Evolutionary conservation across 1,140 invertebrate genomes (phyloP).

Genomic region (Monomorium pharaonis): DNA sequence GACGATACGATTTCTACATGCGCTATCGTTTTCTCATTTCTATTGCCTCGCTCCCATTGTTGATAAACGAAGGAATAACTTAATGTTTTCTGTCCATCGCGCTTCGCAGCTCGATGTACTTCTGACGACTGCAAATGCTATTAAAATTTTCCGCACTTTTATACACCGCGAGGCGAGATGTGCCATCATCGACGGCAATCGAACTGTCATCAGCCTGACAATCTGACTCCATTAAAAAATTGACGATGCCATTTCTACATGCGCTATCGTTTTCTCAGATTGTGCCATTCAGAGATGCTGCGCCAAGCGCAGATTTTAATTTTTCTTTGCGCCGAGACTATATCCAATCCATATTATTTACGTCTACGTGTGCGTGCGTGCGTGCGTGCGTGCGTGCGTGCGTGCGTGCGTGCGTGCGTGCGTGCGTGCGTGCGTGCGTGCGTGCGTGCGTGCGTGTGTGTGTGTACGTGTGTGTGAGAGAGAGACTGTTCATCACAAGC

Average conservation of each 20-base stretch:
- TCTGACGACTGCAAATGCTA: background rate
- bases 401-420: too few species aligned
- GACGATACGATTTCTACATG: too few species aligned
- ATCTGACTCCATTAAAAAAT: background rate
- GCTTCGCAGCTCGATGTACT: background rate
- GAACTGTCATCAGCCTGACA: slow-evolving; percentile 14
- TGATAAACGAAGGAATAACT: background rate
- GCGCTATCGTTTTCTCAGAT: background rate
- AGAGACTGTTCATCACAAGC: background rate
- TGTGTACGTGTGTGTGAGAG: too few species aligned
- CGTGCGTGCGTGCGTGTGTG: background rate
- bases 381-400: background rate
- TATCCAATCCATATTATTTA: background rate
- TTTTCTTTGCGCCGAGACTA: background rate
- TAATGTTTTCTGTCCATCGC: background rate
- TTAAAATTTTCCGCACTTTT: slow-evolving; percentile 21
- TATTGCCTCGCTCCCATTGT: background rate
- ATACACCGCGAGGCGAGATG: background rate
- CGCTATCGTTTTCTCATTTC: too few species aligned
- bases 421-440: background rate
- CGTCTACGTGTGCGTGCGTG: background rate
- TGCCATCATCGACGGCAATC: slow-evolving; percentile 9
- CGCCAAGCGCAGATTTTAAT: slow-evolving; percentile 16
- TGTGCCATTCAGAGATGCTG: slow-evolving; percentile 14
- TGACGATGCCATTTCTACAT: slow-evolving; percentile 3